Conservation (phyloP, 2,888 invertebrate species). For the Cryptops parisi region DNA sequence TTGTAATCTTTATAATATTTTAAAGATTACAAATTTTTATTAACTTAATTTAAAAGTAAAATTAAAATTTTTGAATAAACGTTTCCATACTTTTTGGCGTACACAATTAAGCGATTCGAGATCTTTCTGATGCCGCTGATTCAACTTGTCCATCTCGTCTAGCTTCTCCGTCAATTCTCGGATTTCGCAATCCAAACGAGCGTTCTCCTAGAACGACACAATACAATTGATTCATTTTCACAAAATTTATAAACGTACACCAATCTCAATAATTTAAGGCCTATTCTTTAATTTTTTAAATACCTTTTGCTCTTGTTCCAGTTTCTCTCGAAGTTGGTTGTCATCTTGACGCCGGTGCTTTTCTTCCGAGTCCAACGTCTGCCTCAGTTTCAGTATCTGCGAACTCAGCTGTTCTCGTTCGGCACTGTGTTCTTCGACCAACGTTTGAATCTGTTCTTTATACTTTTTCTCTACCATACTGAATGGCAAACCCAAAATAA, state of each 20-base stretch:
- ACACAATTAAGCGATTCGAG: conserved; percentile 25
- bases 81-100: conserved; percentile 18
- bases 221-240: too few relatives aligned
- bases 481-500: conserved; percentile 3
- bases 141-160: conserved; percentile 36
- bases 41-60: too few relatives aligned
- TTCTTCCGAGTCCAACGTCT: conserved; percentile 46
- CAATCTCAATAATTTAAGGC: too few relatives aligned
- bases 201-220: conserved; percentile 32
- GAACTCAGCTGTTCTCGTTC: conserved; percentile 59
- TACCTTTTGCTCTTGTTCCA: conserved; percentile 40
- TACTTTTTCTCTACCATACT: conserved; percentile 59
- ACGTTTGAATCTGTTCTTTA: conserved; percentile 53
- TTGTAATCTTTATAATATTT: too few relatives aligned
- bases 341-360: conserved; percentile 52
- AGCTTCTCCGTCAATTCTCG: conserved; percentile 39
- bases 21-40: too few relatives aligned
- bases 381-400: conserved; percentile 33
- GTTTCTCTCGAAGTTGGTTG: conserved; percentile 46
- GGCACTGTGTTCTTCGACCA: conserved; percentile 49
- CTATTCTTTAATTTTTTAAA: too few relatives aligned
- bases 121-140: conserved; percentile 28
- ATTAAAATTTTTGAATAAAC: too few relatives aligned
- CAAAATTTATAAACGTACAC: too few relatives aligned
- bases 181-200: conserved; percentile 27